Conservation (phyloP, 2,113 vertebrate genomes). For the Spermophilus dauricus region DNA sequence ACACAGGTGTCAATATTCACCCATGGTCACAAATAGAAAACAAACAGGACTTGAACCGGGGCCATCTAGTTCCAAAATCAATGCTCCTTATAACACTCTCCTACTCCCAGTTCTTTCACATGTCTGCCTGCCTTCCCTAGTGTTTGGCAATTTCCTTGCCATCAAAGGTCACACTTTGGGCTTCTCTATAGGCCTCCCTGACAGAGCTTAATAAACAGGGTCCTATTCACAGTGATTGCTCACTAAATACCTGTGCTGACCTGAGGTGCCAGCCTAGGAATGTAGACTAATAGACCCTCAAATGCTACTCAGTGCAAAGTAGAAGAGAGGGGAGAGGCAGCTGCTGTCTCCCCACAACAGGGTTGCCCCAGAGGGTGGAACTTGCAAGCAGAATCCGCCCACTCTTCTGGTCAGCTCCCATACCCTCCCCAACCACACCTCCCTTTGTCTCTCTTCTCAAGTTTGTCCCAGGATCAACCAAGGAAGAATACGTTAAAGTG, state of each 20-base stretch:
- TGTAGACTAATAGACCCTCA: not conserved
- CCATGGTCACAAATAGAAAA: not conserved
- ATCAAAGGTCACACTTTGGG: not conserved
- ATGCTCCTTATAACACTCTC: not conserved
- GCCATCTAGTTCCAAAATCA: not conserved
- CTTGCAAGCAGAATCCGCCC: not conserved
- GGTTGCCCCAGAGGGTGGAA: too few species aligned
- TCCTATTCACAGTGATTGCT: not conserved
- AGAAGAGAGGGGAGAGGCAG: not conserved
- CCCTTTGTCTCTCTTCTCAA: not conserved
- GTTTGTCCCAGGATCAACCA: not conserved
- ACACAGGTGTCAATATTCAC: not conserved
- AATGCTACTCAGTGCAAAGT: not conserved
- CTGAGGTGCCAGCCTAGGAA: not conserved
- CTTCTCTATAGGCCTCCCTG: not conserved
- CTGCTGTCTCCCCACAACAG: not conserved
- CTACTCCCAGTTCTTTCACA: not conserved
- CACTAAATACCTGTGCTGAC: not conserved
- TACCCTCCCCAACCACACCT: not conserved
- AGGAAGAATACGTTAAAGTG: accelerated
- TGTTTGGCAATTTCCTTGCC: not conserved
- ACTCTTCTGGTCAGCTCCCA: not conserved
- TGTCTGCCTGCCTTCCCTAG: not conserved
- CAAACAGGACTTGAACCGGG: not conserved
- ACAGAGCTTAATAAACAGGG: accelerated